Conservation (phyloP, 2,888 invertebrate species). For the Cephus nigrinus region DNA sequence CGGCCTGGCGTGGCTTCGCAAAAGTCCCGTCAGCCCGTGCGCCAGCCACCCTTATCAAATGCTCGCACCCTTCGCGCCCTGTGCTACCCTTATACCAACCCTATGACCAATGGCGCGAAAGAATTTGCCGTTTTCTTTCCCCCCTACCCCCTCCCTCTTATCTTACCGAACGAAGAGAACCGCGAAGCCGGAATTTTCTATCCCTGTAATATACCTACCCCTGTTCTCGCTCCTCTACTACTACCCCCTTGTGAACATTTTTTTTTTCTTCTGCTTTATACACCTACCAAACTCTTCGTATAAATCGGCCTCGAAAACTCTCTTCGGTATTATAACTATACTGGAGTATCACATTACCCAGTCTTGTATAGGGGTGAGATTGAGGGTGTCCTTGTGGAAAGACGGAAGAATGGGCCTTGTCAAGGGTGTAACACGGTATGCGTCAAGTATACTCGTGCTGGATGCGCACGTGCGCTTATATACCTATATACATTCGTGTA, state of each 20-base stretch:
- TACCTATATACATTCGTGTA: neutral
- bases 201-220: neutral
- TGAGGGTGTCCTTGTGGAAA: neutral
- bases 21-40: neutral
- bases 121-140: conserved; percentile 12
- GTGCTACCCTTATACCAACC: conserved; percentile 12
- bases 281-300: neutral
- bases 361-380: neutral
- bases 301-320: neutral
- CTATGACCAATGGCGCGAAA: conserved; percentile 44
- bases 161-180: neutral
- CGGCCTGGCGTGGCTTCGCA: conserved; percentile 8
- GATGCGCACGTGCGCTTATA: neutral
- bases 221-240: neutral
- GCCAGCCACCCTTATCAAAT: conserved; percentile 42
- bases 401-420: neutral
- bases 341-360: neutral
- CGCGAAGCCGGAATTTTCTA: neutral
- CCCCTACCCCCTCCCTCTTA: neutral
- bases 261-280: neutral
- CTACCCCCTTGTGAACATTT: neutral
- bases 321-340: neutral
- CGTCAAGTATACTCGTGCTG: neutral
- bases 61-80: conserved; percentile 17
- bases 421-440: neutral